Evolutionary conservation across 1,140 invertebrate species (phyloP).

Genomic region (Drosophila miranda): DNA sequence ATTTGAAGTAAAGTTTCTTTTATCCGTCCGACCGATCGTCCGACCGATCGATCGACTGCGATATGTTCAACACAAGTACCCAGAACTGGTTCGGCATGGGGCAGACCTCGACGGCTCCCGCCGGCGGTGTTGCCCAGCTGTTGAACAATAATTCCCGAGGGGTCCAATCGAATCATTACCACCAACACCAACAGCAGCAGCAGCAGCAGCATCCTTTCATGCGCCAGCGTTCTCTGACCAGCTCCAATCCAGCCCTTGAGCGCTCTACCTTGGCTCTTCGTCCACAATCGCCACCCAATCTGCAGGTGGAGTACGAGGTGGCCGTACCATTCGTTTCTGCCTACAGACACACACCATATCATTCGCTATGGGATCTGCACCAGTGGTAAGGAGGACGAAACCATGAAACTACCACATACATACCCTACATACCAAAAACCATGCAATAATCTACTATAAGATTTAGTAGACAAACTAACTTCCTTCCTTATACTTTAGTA

Average conservation of each 20-base stretch:
- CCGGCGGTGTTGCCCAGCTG: conserved; percentile 42
- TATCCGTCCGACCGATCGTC: neutral
- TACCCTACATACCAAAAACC: no score
- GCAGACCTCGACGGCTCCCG: conserved; percentile 37
- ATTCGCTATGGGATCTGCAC: conserved; percentile 81
- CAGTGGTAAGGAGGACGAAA: conserved; percentile 71
- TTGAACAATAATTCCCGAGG: conserved; percentile 51
- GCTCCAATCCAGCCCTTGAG: conserved; percentile 75
- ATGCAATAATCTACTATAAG: no score
- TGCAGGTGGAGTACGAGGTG: conserved; percentile 81
- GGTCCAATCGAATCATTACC: conserved; percentile 9
- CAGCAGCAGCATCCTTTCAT: conserved; percentile 49
- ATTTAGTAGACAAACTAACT: no score
- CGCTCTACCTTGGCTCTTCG: conserved; percentile 40
- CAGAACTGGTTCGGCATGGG: conserved; percentile 77
- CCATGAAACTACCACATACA: neutral
- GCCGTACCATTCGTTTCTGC: conserved; percentile 74
- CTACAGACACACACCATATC: conserved; percentile 80
- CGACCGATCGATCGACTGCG: neutral
- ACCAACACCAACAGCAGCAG: conserved; percentile 8
- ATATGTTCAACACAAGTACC: conserved; percentile 70
- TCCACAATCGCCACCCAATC: conserved; percentile 62
- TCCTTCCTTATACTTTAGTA: no score
- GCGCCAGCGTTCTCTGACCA: conserved; percentile 70
- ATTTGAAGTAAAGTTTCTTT: conserved; percentile 51